A percentile compares a stretch with the other conserved stretches of the same genome.
phyloP scores from a whole-genome alignment of 2,797 vertebrate species.

The Ispidina picta region DNA sequence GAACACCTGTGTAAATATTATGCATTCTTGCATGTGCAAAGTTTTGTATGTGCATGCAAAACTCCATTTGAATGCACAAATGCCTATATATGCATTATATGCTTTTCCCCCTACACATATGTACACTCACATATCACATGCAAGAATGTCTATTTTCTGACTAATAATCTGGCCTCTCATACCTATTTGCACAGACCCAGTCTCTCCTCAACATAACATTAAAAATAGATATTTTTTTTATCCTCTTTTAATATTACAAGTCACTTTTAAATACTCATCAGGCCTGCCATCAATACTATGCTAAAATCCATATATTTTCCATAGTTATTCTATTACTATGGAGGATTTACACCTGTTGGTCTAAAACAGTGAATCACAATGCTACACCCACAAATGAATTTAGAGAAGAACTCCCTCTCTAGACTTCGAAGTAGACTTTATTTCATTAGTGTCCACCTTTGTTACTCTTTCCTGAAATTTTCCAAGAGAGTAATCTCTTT shows the following conservation, averaged over 20 bases:
- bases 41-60: conserved; percentile 27
- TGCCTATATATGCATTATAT: background rate
- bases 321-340: background rate
- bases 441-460: background rate
- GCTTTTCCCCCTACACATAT: background rate
- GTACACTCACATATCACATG: conserved; percentile 14
- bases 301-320: background rate
- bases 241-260: background rate
- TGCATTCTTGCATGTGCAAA: conserved; percentile 38
- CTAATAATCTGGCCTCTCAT: background rate
- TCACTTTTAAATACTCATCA: background rate
- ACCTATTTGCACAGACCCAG: background rate
- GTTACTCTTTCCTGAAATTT: background rate
- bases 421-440: background rate
- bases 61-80: conserved; percentile 17
- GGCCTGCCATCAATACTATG: background rate
- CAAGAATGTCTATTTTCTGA: conserved; percentile 63
- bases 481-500: background rate
- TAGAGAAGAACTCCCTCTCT: background rate
- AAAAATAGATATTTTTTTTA: background rate
- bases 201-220: background rate
- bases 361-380: background rate
- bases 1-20: background rate
- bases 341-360: background rate
- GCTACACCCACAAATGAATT: background rate